Evolutionary conservation across 2,888 invertebrate genomes (phyloP).

Genomic region (Cataglyphis cursor): DNA sequence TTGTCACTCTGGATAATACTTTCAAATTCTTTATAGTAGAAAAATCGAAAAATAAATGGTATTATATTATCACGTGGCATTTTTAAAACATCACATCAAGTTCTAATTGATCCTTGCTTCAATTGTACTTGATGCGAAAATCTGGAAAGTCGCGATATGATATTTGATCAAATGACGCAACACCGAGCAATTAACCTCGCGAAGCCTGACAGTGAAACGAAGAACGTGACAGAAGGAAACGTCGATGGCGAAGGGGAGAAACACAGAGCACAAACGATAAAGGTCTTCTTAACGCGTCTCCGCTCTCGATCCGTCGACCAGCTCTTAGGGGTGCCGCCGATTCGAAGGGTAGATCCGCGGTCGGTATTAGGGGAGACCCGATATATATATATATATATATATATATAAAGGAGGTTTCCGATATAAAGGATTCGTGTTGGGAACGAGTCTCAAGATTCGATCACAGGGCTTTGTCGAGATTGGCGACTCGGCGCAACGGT

Average conservation of each 20-base stretch:
- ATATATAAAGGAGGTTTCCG: conserved; percentile 73
- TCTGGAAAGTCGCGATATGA: background rate
- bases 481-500: conserved; percentile 69
- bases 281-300: conserved; percentile 60
- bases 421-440: conserved; percentile 85
- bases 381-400: conserved; percentile 26
- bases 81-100: background rate
- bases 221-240: background rate
- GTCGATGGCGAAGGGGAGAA: conserved; percentile 17
- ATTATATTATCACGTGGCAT: background rate
- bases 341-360: conserved; percentile 75
- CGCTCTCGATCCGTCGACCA: conserved; percentile 66
- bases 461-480: conserved; percentile 82
- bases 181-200: conserved; percentile 19
- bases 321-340: conserved; percentile 77
- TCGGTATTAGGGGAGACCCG: conserved; percentile 78
- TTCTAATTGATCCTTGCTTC: background rate
- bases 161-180: conserved; percentile 16
- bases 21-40: background rate
- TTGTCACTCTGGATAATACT: background rate
- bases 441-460: conserved; percentile 86
- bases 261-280: conserved; percentile 26
- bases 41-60: background rate
- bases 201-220: conserved; percentile 15
- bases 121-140: background rate